Evolutionary conservation across 35 echinoderm and acorn worm genomes (phyloP).

Genomic region (Heliocidaris erythrogramma): DNA sequence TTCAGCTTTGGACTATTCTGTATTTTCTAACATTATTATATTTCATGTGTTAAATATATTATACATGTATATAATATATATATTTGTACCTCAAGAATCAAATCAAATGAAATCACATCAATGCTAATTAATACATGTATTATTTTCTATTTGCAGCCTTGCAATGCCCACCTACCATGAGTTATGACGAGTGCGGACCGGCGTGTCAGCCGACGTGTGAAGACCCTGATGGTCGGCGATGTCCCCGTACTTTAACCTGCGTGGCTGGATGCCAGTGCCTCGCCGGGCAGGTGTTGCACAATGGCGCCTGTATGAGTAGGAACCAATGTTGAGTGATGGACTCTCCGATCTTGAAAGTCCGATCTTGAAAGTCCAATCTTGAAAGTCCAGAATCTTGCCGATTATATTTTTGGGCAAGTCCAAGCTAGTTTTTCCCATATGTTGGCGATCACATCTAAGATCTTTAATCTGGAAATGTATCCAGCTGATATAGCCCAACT

Average conservation of each 20-base stretch:
- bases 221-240: neutral
- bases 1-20: too few species aligned
- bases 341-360: neutral
- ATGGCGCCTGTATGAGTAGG: conserved; percentile 49
- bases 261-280: conserved; percentile 60
- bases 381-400: too few species aligned
- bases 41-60: too few species aligned
- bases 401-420: too few species aligned
- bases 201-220: conserved; percentile 58
- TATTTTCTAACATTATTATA: too few species aligned
- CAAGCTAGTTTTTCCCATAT: too few species aligned
- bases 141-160: conserved; percentile 46
- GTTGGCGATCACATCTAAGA: too few species aligned
- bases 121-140: neutral
- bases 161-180: conserved; percentile 44
- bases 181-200: conserved; percentile 70
- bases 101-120: too few species aligned
- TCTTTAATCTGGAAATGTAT: too few species aligned
- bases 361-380: neutral
- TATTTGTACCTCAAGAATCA: too few species aligned
- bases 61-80: too few species aligned
- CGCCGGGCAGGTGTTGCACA: conserved; percentile 56
- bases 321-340: neutral
- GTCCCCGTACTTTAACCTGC: neutral
- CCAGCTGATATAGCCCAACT: too few species aligned